These are phyloP conservation scores for Ahaetulla prasina DNA, from an alignment of 2,113 vertebrate genomes.

Conservation along the genomic window DNA sequence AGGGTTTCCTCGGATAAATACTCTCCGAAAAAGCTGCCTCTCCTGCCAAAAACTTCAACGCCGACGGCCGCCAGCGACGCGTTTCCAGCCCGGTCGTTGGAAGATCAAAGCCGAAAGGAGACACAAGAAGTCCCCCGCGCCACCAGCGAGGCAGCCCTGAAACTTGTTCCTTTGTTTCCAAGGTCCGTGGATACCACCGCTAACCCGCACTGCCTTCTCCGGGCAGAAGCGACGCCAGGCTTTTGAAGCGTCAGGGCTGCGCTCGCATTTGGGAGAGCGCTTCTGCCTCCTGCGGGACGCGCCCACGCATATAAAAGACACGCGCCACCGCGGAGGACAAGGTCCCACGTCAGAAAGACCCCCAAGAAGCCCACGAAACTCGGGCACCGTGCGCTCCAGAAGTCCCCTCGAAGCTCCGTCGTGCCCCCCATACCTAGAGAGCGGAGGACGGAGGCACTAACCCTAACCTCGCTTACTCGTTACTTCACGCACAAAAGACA, in stretches of 20 bases:
- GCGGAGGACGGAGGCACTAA: background rate
- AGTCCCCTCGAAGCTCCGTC: background rate
- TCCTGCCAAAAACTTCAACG: constrained; percentile 12
- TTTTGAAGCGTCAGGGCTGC: background rate
- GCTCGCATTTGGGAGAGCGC: constrained; percentile 51
- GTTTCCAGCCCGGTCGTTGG: constrained; percentile 41
- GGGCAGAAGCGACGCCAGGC: constrained; percentile 50
- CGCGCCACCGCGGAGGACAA: constrained; percentile 48
- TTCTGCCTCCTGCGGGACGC: too few species aligned
- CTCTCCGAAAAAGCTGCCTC: background rate
- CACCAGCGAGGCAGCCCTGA: constrained; percentile 46
- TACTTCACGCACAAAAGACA: background rate
- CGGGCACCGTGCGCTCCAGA: background rate
- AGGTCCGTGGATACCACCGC: constrained; percentile 63
- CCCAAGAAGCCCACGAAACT: background rate
- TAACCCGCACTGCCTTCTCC: constrained; percentile 30
- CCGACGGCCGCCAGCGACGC: constrained; percentile 31
- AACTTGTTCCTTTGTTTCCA: constrained; percentile 79
- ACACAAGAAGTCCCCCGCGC: constrained; percentile 10
- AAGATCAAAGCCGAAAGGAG: constrained; percentile 8
- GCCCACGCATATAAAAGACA: constrained; percentile 4
- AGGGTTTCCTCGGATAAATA: constrained; percentile 40
- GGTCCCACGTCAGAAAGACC: constrained; percentile 59
- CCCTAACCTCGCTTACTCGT: background rate
- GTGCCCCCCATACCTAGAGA: background rate